Conservation (phyloP, 1,140 invertebrate genomes). For the Plutomurus gul region DNA sequence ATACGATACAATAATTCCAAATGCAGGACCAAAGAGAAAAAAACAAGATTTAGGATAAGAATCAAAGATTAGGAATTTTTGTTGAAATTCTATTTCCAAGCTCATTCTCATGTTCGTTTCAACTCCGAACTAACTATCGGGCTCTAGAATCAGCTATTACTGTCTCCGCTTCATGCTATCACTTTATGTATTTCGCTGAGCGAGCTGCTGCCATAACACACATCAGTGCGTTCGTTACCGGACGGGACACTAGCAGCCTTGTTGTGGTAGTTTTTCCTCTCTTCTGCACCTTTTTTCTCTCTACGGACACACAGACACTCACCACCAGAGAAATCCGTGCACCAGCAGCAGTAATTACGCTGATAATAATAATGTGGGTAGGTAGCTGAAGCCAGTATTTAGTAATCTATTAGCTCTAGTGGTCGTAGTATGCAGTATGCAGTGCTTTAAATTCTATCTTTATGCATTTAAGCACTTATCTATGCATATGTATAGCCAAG, state of each 20-base stretch:
- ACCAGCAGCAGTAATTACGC: no score
- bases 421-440: no score
- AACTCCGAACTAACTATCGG: not conserved
- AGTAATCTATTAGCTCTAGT: no score
- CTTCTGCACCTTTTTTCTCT: not conserved
- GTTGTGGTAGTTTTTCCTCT: conserved; percentile 16
- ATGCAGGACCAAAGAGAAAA: conserved; percentile 16
- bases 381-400: no score
- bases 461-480: no score
- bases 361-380: no score
- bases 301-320: not conserved
- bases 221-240: conserved; percentile 10
- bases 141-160: conserved; percentile 8
- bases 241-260: conserved; percentile 4
- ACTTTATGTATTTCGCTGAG: conserved; percentile 23
- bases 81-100: conserved; percentile 27
- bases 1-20: conserved; percentile 25
- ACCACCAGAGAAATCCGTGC: no score
- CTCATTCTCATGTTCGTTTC: conserved; percentile 16
- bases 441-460: no score
- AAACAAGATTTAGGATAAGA: conserved; percentile 23
- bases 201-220: not conserved
- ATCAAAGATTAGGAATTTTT: conserved; percentile 30
- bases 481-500: no score
- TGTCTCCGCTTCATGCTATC: conserved; percentile 11